Base-by-base conservation (phyloP, 2,888 invertebrate species). In the Crossocerus cetratus region DNA sequence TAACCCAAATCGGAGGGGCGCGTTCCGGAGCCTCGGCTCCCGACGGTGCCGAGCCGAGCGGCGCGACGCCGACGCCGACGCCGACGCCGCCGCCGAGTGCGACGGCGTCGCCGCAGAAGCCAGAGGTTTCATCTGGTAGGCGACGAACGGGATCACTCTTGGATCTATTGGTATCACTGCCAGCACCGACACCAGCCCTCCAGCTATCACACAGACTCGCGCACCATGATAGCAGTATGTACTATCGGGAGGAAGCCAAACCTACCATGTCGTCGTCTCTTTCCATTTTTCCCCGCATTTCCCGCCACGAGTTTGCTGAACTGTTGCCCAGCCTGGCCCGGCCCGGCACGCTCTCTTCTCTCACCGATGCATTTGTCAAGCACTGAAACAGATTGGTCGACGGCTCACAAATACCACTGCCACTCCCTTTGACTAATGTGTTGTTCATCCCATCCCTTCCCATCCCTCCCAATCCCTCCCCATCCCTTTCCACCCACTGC, bases 401-500 rank as follows among this genome's bases (percentile, higher is more conserved):
- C 86, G 83, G 84, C 84, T 87, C 87, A 84, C 87, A 86, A 88
- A 88, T 85, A 88, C 80, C 78, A 74, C 21, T 63, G 56, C 69
- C 60, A 87, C 86, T 83, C 74, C 86, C 85, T 87, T 88, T 88
- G 88, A 88, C 86, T 87, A 88, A 88, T 88, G 88, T 88, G 88
- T 88, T 88, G 88, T 88, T 88, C 88, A 84, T 84, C 81, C 84
- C 74, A 74, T 82, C 84, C 84, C 84, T n/a, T n/a, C n/a, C n/a
- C n/a, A n/a, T n/a, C n/a, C n/a, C n/a, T n/a, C n/a, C n/a, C n/a
- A n/a, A n/a, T n/a, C n/a, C n/a, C n/a, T n/a, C n/a, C n/a, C n/a
- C n/a, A n/a, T n/a, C n/a, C n/a, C n/a, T n/a, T n/a, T n/a, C n/a
- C n/a, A n/a, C n/a, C n/a, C n/a, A n/a, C 23, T 11, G 86, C 84